Evolutionary conservation across 2,113 vertebrate species (phyloP), one percentile per base, ranked within the genome.

Genomic region (Apteryx owenii): DNA sequence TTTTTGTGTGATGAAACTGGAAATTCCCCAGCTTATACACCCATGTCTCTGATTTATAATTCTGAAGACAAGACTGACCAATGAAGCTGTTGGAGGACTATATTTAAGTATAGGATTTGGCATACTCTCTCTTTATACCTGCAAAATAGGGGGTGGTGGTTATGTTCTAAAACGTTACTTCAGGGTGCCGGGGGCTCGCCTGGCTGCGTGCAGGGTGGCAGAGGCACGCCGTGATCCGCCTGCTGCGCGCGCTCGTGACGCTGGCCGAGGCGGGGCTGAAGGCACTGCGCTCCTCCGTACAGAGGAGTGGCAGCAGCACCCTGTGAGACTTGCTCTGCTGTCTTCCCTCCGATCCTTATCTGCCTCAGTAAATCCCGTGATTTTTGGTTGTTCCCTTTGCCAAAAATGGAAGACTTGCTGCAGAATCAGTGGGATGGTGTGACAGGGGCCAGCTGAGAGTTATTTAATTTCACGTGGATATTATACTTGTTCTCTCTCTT

Each of bases 31-130:
- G 69, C 61, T 68, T 85, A 28, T 87, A 40, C 2, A 1, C 84
- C 73, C 48, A 33, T 64, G 10, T 79, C 26, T 81, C 94, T 89
- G 84, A 87, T 80, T 88, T 91, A 77, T 84, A 62, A 38, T 87
- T 94, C 58, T 92, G 86, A 89, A 92, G 93, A 70, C 86, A 90
- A 93, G 71, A 79, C 50, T 92, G 95, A 95, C 70, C 73, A 66
- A 5, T n/a, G 40, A 88, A 85, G 75, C 36, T 54, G 40, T 71
- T 91, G 81, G 53, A 85, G 71, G 82, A 42, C 83, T 83, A 56
- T 36, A 31, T 88, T 85, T 83, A 66, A 70, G 88, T 91, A 44
- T 38, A 48, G 70, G 36, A 33, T 1, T 5, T 51, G 66, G 26
- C n/a, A 33, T 66, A 19, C 5, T 68, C 56, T 68, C 76, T 87